These are phyloP conservation scores for Typhlichthys eigenmanni DNA, from an alignment of 2,797 vertebrate species.

Conservation along the genomic window DNA sequence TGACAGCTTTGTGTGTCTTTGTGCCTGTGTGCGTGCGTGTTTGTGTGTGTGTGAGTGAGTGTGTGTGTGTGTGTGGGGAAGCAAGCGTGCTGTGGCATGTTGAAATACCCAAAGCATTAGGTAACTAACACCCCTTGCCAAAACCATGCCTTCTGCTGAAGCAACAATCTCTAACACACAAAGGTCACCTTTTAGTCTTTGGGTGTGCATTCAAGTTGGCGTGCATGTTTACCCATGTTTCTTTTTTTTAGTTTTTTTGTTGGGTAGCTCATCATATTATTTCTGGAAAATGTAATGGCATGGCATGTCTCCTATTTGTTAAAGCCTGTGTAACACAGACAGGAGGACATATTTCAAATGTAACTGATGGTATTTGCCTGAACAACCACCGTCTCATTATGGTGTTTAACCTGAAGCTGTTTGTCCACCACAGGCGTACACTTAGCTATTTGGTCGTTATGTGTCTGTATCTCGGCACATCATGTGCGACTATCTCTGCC, in stretches of 20 bases:
- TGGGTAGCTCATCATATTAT: no score
- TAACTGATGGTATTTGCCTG: no score
- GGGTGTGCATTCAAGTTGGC: slow-evolving; percentile 19
- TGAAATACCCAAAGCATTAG: slow-evolving; percentile 70
- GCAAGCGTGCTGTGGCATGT: slow-evolving; percentile 62
- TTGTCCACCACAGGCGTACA: no score
- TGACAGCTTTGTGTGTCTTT: slow-evolving; percentile 37
- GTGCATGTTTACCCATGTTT: slow-evolving; percentile 9
- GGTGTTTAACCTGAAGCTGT: neutral
- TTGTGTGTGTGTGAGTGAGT: no score
- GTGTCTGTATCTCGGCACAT: neutral
- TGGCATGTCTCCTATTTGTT: no score
- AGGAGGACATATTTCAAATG: no score
- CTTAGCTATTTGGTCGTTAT: neutral
- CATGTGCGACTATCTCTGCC: neutral
- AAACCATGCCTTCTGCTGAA: slow-evolving; percentile 57
- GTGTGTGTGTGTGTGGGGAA: neutral
- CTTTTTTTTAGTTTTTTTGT: no score
- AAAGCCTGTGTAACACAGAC: no score
- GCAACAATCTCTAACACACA: slow-evolving; percentile 57
- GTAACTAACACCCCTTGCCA: slow-evolving; percentile 50
- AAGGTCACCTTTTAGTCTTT: slow-evolving; percentile 58
- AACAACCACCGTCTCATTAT: no score
- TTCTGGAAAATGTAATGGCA: no score
- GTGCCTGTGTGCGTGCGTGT: slow-evolving; percentile 12